These are phyloP conservation scores for Rugalucina vietnamica DNA, from an alignment of 2,888 invertebrate species.

Conservation along the genomic window DNA sequence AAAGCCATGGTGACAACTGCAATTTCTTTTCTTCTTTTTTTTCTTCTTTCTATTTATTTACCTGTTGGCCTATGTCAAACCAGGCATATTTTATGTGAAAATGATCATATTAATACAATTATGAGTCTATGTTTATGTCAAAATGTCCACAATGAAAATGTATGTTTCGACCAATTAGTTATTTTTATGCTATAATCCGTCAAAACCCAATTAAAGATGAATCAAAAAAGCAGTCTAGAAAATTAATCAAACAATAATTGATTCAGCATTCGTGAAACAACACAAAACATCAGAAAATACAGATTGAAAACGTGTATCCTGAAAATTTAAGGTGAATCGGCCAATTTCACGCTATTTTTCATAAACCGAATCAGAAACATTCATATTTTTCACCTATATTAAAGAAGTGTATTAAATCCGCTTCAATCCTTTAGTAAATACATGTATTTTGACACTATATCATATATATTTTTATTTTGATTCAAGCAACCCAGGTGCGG, in stretches of 20 bases:
- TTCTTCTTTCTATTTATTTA: not conserved
- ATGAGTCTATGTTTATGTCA: not conserved
- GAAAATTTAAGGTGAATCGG: not conserved
- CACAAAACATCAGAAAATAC: too few relatives aligned
- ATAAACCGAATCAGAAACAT: not conserved
- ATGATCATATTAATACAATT: not conserved
- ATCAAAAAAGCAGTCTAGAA: not conserved
- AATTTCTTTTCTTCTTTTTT: too few relatives aligned
- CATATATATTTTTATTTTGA: too few relatives aligned
- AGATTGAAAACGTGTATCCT: too few relatives aligned
- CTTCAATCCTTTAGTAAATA: not conserved
- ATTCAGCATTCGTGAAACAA: too few relatives aligned
- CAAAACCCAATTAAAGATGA: too few relatives aligned
- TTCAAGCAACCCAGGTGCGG: not conserved
- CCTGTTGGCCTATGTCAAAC: not conserved
- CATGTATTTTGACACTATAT: not conserved
- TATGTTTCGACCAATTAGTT: too few relatives aligned
- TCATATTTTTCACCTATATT: not conserved
- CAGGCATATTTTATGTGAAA: not conserved
- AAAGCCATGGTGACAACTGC: not conserved
- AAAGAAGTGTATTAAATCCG: not conserved
- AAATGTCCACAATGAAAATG: not conserved
- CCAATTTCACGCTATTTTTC: not conserved
- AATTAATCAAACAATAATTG: not conserved
- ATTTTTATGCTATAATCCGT: too few relatives aligned